Evolutionary conservation across 2,797 vertebrate genomes (phyloP).

Genomic region (Lacerta bilineata): DNA sequence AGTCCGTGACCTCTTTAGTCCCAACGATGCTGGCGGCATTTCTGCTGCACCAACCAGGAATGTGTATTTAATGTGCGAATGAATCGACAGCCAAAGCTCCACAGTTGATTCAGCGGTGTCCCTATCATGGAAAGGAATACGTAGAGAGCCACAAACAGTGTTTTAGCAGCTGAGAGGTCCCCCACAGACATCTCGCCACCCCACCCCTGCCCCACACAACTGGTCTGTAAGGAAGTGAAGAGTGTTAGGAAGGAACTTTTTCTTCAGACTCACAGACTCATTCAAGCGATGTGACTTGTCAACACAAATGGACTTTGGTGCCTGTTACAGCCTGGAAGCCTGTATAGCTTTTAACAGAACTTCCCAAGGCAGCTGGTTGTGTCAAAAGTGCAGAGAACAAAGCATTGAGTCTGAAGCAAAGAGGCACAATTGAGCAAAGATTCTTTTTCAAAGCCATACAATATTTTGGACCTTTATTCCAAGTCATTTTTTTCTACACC

Average conservation of each 20-base stretch:
- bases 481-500: conserved; percentile 56
- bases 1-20: conserved; percentile 61
- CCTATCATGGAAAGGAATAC: background rate
- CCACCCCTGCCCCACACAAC: conserved; percentile 11
- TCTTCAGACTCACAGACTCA: conserved; percentile 63
- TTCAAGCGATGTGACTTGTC: conserved; percentile 76
- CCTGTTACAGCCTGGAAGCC: conserved; percentile 84
- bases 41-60: conserved; percentile 65
- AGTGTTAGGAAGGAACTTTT: conserved; percentile 33
- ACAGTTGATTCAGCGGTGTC: conserved; percentile 50
- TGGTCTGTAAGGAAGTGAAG: conserved; percentile 48
- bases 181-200: background rate
- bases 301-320: conserved; percentile 77
- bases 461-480: conserved; percentile 58
- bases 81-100: conserved; percentile 68
- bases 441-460: conserved; percentile 61
- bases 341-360: conserved; percentile 76
- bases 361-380: conserved; percentile 81
- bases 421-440: conserved; percentile 76
- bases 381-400: conserved; percentile 84
- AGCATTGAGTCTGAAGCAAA: conserved; percentile 79
- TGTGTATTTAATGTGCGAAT: conserved; percentile 52
- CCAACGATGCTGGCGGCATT: conserved; percentile 26
- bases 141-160: background rate
- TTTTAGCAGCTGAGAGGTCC: conserved; percentile 26